phyloP scores from a whole-genome alignment of 1,140 invertebrate genomes.

The Drosophila arizonae region DNA sequence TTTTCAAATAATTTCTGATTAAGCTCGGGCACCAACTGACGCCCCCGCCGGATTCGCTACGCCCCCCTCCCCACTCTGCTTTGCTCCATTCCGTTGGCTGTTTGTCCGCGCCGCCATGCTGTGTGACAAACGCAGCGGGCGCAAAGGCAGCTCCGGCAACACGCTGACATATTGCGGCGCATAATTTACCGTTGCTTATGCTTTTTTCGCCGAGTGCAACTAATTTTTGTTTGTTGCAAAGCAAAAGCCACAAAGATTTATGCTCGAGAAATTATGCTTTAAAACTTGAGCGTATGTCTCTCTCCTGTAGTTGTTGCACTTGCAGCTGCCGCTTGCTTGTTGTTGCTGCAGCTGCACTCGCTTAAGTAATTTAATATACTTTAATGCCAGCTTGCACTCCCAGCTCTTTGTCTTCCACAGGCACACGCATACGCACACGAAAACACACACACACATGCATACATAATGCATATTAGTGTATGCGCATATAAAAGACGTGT shows the following conservation, averaged over 20 bases:
- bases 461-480: conserved; percentile 74
- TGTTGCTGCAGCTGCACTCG: conserved; percentile 35
- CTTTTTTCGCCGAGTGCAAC: conserved; percentile 69
- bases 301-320: conserved; percentile 15
- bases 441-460: conserved; percentile 27
- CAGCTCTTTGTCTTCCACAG: conserved; percentile 6
- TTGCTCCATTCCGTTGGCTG: no score
- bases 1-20: conserved; percentile 81
- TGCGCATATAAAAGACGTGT: conserved; percentile 78
- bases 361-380: conserved; percentile 80
- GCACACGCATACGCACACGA: conserved; percentile 23
- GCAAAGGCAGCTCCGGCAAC: conserved; percentile 57
- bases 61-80: conserved; percentile 15
- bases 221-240: conserved; percentile 75
- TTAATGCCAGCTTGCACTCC: conserved; percentile 57
- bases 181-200: conserved; percentile 75
- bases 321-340: conserved; percentile 18
- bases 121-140: conserved; percentile 76
- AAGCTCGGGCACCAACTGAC: conserved; percentile 50
- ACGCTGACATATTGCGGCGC: conserved; percentile 74
- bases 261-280: conserved; percentile 75
- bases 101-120: conserved; percentile 48
- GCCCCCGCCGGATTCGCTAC: neutral
- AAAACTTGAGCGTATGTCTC: conserved; percentile 73
- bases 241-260: conserved; percentile 76